A percentile compares a stretch with the other conserved stretches of the same genome.
Conservation (phyloP, 64 coral and sea anemone species). For the Stichodactyla mertensii region DNA sequence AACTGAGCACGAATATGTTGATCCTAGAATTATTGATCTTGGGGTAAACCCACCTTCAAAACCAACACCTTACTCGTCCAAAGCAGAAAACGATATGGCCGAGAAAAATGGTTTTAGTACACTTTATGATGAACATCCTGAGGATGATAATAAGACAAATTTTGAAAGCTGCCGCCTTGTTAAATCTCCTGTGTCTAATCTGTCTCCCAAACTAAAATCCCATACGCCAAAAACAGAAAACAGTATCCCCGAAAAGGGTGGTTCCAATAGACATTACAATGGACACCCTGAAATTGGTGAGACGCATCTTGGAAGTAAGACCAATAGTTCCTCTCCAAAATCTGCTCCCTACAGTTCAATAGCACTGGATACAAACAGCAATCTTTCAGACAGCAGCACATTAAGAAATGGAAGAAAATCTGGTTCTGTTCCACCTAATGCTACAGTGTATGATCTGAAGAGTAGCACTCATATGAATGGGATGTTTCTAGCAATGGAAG, state of each 20-base stretch:
- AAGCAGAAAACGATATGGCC: background rate
- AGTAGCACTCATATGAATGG: background rate
- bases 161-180: background rate
- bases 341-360: background rate
- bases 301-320: background rate
- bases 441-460: background rate
- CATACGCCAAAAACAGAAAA: background rate
- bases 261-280: background rate
- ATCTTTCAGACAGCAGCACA: background rate
- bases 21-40: background rate
- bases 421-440: background rate
- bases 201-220: background rate
- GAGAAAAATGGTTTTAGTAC: background rate
- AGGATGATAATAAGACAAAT: background rate
- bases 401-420: background rate
- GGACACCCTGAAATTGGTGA: background rate
- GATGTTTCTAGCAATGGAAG: slow-evolving; percentile 17
- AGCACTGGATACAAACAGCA: background rate
- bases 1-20: background rate
- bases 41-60: background rate
- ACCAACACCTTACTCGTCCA: background rate
- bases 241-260: background rate
- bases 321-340: background rate
- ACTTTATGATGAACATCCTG: background rate
- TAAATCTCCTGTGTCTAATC: background rate